Evolutionary conservation across 2,113 vertebrate species (phyloP).

Genomic region (Rhagologus leucostigma): DNA sequence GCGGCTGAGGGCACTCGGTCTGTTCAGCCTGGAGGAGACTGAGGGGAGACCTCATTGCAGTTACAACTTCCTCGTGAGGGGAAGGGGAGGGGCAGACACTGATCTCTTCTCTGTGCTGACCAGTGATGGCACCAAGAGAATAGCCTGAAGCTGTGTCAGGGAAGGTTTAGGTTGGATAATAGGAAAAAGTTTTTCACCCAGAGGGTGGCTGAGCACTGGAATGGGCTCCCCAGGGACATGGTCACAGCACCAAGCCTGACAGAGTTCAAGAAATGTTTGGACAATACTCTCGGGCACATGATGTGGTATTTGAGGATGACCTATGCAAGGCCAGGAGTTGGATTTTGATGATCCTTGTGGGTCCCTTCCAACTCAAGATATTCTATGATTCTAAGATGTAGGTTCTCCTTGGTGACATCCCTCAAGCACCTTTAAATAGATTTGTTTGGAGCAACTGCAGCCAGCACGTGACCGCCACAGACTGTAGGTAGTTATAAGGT

Average conservation of each 20-base stretch:
- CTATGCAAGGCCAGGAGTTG: not conserved
- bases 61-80: accelerated
- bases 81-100: not conserved
- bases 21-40: not conserved
- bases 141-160: not conserved
- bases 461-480: no score
- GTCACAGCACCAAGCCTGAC: not conserved
- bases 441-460: not conserved
- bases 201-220: not conserved
- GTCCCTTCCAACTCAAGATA: not conserved
- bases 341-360: not conserved
- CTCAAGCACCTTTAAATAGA: not conserved
- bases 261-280: not conserved
- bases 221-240: not conserved
- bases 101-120: not conserved
- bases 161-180: not conserved
- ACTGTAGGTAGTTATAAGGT: not conserved
- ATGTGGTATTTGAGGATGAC: not conserved
- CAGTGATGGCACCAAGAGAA: accelerated
- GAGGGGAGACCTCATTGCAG: not conserved
- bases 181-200: not conserved
- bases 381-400: not conserved
- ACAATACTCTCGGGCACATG: not conserved
- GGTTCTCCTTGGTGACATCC: not conserved
- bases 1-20: not conserved